These are phyloP conservation scores for Sebastes steindachneri DNA, from an alignment of 2,797 vertebrate species.

Conservation along the genomic window DNA sequence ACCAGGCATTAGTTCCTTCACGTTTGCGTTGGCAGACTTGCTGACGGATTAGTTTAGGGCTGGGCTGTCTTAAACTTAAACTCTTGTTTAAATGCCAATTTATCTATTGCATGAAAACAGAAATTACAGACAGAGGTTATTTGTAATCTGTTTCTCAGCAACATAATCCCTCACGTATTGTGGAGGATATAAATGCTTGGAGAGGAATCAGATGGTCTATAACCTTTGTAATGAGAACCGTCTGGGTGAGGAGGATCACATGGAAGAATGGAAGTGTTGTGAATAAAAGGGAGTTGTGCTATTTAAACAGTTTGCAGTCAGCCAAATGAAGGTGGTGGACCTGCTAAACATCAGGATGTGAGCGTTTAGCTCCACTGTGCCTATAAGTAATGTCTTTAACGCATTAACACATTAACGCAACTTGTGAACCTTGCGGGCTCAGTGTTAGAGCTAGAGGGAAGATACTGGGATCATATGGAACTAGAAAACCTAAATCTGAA, in stretches of 20 bases:
- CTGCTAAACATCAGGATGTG: not conserved
- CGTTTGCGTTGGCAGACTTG: not conserved
- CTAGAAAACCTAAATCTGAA: no score
- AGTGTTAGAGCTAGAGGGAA: no score
- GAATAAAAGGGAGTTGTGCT: not conserved
- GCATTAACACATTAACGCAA: no score
- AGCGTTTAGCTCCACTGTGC: no score
- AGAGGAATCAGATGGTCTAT: not conserved
- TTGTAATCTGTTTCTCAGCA: not conserved
- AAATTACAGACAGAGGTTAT: slow-evolving; percentile 7
- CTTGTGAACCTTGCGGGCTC: no score
- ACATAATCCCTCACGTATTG: not conserved
- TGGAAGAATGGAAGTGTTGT: not conserved
- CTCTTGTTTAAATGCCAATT: not conserved
- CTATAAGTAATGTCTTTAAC: not conserved
- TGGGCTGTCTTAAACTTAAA: not conserved
- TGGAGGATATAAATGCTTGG: not conserved
- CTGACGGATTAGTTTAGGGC: not conserved
- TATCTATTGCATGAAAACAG: not conserved
- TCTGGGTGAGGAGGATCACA: not conserved
- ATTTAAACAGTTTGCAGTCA: not conserved
- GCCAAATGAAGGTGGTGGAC: not conserved
- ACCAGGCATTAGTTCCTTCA: not conserved
- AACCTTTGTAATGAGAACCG: slow-evolving; percentile 1
- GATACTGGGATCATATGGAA: no score